A percentile compares a stretch with the other conserved stretches of the same genome.
Evolutionary conservation across 2,797 vertebrate species (phyloP).

Genomic region (Pantherophis vulpinus): DNA sequence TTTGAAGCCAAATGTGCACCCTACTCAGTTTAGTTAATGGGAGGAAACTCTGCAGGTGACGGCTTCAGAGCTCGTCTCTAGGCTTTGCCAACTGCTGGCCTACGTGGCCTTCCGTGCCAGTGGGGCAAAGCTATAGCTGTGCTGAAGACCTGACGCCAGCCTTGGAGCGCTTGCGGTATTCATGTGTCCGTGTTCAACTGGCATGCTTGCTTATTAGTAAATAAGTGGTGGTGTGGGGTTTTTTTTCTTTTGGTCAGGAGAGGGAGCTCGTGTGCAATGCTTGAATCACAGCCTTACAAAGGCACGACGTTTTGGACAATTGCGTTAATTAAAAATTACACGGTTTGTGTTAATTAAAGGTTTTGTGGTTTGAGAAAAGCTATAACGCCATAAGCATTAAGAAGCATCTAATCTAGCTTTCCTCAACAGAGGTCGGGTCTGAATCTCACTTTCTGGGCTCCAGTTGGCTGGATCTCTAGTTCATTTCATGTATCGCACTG

Average conservation of each 20-base stretch:
- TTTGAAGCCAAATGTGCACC: not conserved
- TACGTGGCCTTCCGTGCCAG: too few species aligned
- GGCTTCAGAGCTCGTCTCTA: not conserved
- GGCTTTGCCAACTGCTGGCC: not conserved
- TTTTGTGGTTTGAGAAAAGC: not conserved
- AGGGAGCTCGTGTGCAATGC: constrained; percentile 36
- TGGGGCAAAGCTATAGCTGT: too few species aligned
- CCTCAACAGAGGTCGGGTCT: not conserved
- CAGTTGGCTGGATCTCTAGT: not conserved
- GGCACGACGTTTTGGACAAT: not conserved
- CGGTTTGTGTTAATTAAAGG: too few species aligned
- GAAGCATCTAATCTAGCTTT: not conserved
- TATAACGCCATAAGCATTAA: not conserved
- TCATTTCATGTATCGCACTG: not conserved
- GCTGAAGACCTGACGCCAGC: not conserved
- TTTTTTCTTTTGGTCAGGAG: constrained; percentile 5
- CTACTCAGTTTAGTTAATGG: not conserved
- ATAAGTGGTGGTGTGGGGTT: not conserved
- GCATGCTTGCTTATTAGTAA: not conserved
- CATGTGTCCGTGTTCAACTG: too few species aligned
- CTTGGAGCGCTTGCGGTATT: not conserved
- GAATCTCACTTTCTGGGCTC: not conserved
- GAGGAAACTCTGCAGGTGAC: not conserved
- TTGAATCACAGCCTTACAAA: not conserved
- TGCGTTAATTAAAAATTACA: too few species aligned